These are phyloP conservation scores for Muscidifurax raptorellus DNA, from an alignment of 1,140 invertebrate genomes.

Conservation along the genomic window DNA sequence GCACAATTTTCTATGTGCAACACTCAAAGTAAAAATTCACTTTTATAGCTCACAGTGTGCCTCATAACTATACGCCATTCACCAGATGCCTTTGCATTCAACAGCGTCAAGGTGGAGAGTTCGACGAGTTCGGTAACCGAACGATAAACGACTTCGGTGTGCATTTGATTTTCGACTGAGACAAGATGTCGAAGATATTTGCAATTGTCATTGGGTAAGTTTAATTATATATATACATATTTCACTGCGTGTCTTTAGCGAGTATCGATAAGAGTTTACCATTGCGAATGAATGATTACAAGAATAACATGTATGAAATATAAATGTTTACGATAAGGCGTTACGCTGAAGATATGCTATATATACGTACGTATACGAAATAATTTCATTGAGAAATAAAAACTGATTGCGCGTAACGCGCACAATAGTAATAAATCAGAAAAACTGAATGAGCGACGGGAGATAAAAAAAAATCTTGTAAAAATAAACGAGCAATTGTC, in stretches of 20 bases:
- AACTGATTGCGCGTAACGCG: neutral
- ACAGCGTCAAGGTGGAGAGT: constrained; percentile 18
- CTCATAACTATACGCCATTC: constrained; percentile 10
- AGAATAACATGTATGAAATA: too few relatives aligned
- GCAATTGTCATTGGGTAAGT: constrained; percentile 18
- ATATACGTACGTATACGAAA: neutral
- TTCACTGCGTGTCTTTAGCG: too few relatives aligned
- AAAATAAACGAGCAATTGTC: neutral
- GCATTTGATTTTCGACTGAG: neutral
- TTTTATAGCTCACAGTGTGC: constrained; percentile 16
- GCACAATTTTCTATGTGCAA: neutral
- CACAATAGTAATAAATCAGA: constrained; percentile 1
- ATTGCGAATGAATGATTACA: neutral
- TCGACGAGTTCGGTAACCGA: constrained; percentile 17
- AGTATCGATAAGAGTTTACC: neutral
- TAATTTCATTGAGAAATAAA: neutral
- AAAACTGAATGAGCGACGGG: neutral
- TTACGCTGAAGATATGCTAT: too few relatives aligned
- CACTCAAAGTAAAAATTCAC: neutral
- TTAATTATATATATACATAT: too few relatives aligned
- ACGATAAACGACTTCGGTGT: neutral
- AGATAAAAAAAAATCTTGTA: constrained; percentile 1
- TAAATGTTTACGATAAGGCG: too few relatives aligned
- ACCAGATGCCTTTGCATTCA: constrained; percentile 35
- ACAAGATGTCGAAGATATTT: constrained; percentile 13